Evolutionary conservation across 2,797 vertebrate genomes (phyloP).

Genomic region (Neoniphon sammara): DNA sequence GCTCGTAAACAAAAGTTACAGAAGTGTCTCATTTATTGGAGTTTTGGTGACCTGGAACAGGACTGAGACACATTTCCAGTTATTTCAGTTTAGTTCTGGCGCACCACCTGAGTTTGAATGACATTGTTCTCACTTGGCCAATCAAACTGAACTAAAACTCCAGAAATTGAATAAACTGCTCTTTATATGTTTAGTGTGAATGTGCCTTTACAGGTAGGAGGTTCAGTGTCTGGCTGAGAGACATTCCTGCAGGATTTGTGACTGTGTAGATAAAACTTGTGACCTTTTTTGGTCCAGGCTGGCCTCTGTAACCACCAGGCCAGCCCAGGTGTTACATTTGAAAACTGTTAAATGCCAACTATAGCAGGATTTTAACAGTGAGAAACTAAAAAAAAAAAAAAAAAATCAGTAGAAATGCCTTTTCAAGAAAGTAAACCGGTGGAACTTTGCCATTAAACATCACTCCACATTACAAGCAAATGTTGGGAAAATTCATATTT

Average conservation of each 20-base stretch:
- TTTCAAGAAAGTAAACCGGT: slow-evolving; percentile 15
- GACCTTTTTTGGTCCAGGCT: background rate
- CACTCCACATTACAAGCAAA: no score
- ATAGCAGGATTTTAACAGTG: no score
- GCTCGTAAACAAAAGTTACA: no score
- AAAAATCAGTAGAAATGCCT: background rate
- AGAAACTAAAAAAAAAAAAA: no score
- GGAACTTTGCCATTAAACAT: background rate
- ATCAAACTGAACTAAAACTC: background rate
- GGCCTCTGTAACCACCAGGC: background rate
- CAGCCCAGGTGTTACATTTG: background rate
- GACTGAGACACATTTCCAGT: no score
- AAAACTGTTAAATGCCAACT: background rate
- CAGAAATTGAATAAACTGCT: no score
- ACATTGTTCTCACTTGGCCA: no score
- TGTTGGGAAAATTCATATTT: no score
- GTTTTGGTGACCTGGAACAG: no score
- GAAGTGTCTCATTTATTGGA: no score
- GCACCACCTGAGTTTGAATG: no score
- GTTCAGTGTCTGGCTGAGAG: slow-evolving; percentile 12
- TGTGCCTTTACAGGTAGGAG: slow-evolving; percentile 4
- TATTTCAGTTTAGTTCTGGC: no score
- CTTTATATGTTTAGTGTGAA: slow-evolving; percentile 18
- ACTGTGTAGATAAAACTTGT: background rate
- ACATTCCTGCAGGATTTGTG: slow-evolving; percentile 16